These are phyloP conservation scores for Lepus europaeus DNA, from an alignment of 2,113 vertebrate genomes.

Conservation along the genomic window DNA sequence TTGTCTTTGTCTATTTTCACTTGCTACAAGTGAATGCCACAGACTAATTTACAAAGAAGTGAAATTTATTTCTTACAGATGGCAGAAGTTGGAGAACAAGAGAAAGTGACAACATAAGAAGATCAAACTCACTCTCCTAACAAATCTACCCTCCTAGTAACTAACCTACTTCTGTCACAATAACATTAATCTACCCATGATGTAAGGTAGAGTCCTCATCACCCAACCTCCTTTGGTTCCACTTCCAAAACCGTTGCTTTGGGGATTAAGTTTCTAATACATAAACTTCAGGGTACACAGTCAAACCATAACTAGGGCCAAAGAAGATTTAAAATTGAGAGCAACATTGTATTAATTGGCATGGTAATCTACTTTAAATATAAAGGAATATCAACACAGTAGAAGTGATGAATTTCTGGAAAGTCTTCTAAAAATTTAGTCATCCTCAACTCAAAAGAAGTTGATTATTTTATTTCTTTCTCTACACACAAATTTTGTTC, in stretches of 20 bases:
- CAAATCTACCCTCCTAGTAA: neutral
- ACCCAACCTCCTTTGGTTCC: neutral
- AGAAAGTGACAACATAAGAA: neutral
- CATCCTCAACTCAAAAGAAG: conserved; percentile 21
- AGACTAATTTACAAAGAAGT: neutral
- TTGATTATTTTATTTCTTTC: conserved; percentile 51
- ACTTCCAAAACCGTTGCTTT: neutral
- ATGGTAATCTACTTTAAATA: conserved; percentile 17
- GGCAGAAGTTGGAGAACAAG: neutral
- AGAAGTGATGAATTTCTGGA: conserved; percentile 13
- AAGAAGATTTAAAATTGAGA: conserved; percentile 3
- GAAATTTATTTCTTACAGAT: neutral
- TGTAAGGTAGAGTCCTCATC: neutral
- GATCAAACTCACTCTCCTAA: neutral
- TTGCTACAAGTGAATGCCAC: neutral
- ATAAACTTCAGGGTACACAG: neutral
- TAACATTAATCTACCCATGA: neutral
- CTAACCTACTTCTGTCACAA: neutral
- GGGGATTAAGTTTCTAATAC: neutral
- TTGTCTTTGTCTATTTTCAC: neutral
- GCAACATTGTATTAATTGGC: neutral
- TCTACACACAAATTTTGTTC: neutral
- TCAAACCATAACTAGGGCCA: neutral
- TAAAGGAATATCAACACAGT: neutral
- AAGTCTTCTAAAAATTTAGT: neutral